phyloP scores from a whole-genome alignment of 1,140 invertebrate genomes.

The Drosophila watanabei region DNA sequence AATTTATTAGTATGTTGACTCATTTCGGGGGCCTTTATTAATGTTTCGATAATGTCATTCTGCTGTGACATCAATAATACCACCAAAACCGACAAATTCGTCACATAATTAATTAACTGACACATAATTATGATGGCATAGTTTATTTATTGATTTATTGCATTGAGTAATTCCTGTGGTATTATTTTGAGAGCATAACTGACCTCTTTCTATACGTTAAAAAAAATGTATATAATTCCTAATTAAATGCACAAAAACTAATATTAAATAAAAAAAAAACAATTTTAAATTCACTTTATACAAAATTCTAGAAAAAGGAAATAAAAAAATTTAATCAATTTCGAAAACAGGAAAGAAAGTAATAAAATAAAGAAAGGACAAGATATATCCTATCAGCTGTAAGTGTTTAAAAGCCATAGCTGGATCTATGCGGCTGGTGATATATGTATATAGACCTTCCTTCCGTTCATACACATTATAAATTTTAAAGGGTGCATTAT shows the following conservation, averaged over 20 bases:
- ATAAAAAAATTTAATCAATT: too few relatives aligned
- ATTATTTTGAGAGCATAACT: too few relatives aligned
- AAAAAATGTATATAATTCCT: too few relatives aligned
- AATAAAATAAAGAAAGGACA: too few relatives aligned
- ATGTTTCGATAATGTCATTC: constrained; percentile 26
- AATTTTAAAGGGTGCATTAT: not conserved
- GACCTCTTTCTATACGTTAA: too few relatives aligned
- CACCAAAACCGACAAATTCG: not conserved
- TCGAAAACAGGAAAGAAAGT: too few relatives aligned
- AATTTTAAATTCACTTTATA: too few relatives aligned
- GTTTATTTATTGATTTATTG: constrained; percentile 3
- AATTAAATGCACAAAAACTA: too few relatives aligned
- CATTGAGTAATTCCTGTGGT: not conserved
- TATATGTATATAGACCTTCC: not conserved
- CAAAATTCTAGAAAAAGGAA: too few relatives aligned
- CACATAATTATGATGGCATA: not conserved
- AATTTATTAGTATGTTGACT: constrained; percentile 36
- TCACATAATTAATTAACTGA: constrained; percentile 1
- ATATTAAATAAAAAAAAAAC: too few relatives aligned
- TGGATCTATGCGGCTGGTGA: not conserved
- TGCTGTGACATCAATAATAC: constrained; percentile 12
- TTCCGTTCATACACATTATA: not conserved
- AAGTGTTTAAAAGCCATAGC: not conserved
- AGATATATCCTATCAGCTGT: too few relatives aligned
- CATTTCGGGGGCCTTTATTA: constrained; percentile 23